Evolutionary conservation across 2,888 invertebrate species (phyloP).

Genomic region (Bursaphelenchus okinawaensis): DNA sequence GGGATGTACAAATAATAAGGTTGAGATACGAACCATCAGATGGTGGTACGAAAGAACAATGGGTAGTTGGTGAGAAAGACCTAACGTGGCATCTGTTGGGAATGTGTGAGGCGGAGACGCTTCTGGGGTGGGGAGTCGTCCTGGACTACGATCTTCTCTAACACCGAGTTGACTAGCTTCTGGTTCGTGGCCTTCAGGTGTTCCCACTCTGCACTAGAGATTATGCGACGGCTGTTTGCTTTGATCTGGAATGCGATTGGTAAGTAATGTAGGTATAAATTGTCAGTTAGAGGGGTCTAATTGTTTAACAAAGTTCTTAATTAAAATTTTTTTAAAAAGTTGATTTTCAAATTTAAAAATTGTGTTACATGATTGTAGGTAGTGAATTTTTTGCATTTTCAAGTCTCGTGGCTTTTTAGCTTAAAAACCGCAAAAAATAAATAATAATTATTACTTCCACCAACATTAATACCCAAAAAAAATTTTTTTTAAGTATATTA

Average conservation of each 20-base stretch:
- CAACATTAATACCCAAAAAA: no score
- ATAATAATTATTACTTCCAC: no score
- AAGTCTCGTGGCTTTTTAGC: no score
- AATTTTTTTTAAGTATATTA: no score
- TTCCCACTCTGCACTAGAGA: conserved; percentile 66
- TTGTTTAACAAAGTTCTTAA: no score
- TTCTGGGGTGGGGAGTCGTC: conserved; percentile 5
- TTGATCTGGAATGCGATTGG: conserved; percentile 18
- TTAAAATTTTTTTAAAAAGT: no score
- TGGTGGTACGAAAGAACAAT: background rate
- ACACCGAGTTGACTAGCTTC: conserved; percentile 38
- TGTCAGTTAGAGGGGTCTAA: background rate
- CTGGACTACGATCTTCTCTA: conserved; percentile 43
- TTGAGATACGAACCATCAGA: background rate
- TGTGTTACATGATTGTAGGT: no score
- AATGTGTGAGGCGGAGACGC: background rate
- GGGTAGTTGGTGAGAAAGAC: background rate
- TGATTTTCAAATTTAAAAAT: no score
- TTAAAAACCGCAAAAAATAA: no score
- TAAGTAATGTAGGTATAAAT: background rate
- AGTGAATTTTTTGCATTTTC: no score
- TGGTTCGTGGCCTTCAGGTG: conserved; percentile 77
- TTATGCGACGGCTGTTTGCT: conserved; percentile 29
- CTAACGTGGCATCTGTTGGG: conserved; percentile 2
- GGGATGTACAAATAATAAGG: no score